phyloP scores from a whole-genome alignment of 2,888 invertebrate species.

The Koerneria pararmatus region DNA sequence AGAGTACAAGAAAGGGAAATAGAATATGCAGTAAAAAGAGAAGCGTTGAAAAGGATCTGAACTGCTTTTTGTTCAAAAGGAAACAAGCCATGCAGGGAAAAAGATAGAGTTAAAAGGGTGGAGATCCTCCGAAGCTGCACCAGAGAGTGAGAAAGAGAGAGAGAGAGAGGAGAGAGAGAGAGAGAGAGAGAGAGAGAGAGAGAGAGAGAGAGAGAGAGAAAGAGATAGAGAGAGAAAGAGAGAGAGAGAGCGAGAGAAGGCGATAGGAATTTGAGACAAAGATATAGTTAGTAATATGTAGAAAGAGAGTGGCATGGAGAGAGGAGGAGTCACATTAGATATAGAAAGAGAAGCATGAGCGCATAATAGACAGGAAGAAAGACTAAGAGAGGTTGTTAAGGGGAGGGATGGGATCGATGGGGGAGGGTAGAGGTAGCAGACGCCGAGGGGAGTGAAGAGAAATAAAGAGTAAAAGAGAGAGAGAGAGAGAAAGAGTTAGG shows the following conservation, averaged over 20 bases:
- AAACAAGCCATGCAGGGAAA: not conserved
- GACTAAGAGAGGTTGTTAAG: not conserved
- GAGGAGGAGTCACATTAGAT: too few relatives aligned
- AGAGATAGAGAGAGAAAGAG: not conserved
- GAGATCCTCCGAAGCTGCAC: too few relatives aligned
- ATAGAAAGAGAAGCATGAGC: too few relatives aligned
- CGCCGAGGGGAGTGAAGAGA: not conserved
- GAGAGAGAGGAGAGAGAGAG: constrained; percentile 9
- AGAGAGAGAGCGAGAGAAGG: not conserved
- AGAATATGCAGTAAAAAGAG: constrained; percentile 26
- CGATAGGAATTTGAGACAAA: not conserved
- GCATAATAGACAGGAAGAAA: not conserved
- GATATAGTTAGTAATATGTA: not conserved
- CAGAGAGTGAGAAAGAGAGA: constrained; percentile 1
- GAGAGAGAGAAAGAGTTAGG: not conserved
- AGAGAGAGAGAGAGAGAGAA: not conserved
- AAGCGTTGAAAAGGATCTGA: too few relatives aligned
- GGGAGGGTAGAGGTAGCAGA: not conserved
- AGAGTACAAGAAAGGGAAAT: constrained; percentile 10
- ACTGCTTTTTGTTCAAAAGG: too few relatives aligned
- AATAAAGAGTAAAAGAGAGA: not conserved
- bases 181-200: constrained; percentile 12
- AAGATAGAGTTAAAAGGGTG: too few relatives aligned
- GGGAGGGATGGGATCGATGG: not conserved
- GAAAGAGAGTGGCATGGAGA: too few relatives aligned